Evolutionary conservation across 2,113 vertebrate species (phyloP).

Genomic region (Eira barbara): DNA sequence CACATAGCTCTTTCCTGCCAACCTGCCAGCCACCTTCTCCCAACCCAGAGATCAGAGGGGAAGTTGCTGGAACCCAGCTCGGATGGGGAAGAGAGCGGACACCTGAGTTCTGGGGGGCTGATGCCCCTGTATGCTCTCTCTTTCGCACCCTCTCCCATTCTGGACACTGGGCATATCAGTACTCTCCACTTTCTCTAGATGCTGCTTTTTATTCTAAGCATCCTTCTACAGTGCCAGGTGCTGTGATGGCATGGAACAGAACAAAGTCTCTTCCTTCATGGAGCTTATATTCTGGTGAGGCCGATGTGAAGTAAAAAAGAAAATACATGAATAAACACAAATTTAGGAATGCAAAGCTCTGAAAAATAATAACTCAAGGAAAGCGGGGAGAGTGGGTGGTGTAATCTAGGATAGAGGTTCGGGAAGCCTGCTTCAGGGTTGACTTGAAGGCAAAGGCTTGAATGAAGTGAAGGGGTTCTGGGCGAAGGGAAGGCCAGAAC

Average conservation of each 20-base stretch:
- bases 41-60: neutral
- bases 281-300: neutral
- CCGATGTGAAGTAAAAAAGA: neutral
- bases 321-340: neutral
- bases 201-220: neutral
- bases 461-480: neutral
- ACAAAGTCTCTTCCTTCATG: neutral
- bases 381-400: no score
- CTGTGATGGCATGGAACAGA: neutral
- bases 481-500: neutral
- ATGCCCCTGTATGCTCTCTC: neutral
- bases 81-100: neutral
- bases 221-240: no score
- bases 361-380: neutral
- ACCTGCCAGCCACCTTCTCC: neutral
- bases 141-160: neutral
- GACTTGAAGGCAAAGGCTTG: neutral
- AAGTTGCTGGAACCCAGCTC: neutral
- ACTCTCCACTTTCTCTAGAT: neutral
- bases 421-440: neutral
- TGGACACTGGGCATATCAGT: neutral
- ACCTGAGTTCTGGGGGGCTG: neutral
- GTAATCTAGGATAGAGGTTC: neutral
- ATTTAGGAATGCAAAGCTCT: neutral
- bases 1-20: neutral